Percentiles rank a stretch among this genome's conserved stretches.
Evolutionary conservation across 2,113 vertebrate species (phyloP).

Genomic region (Addax nasomaculatus): DNA sequence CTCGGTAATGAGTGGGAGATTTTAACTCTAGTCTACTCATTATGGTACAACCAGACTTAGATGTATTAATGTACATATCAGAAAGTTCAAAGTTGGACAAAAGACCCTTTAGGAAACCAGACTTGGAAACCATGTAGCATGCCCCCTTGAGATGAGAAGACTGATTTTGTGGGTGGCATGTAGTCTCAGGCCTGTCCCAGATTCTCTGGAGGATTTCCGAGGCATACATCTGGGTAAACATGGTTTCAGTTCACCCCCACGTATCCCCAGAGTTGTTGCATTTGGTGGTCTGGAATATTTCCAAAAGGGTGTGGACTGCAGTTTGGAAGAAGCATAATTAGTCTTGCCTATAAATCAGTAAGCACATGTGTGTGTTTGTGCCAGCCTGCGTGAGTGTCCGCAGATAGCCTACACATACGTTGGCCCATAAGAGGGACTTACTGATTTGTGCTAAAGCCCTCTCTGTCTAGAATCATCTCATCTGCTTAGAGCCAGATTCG

Average conservation of each 20-base stretch:
- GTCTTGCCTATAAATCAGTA: neutral
- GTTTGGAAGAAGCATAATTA: conserved; percentile 20
- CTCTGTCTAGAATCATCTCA: neutral
- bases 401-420: accelerated
- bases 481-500: neutral
- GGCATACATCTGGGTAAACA: neutral
- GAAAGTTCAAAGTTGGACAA: neutral
- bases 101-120: neutral
- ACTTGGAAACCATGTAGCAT: neutral
- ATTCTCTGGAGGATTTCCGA: neutral
- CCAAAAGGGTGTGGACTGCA: neutral
- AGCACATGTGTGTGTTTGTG: accelerated
- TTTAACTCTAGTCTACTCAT: neutral
- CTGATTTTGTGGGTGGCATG: neutral
- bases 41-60: neutral
- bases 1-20: neutral
- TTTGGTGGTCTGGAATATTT: conserved; percentile 31
- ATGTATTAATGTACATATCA: neutral
- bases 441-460: neutral
- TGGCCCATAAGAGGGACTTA: accelerated
- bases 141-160: neutral
- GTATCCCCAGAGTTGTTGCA: neutral
- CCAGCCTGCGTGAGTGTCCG: neutral
- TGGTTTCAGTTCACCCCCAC: neutral
- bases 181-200: neutral